Conservation (phyloP, 2,888 invertebrate genomes). For the Epistrophe eligans region DNA sequence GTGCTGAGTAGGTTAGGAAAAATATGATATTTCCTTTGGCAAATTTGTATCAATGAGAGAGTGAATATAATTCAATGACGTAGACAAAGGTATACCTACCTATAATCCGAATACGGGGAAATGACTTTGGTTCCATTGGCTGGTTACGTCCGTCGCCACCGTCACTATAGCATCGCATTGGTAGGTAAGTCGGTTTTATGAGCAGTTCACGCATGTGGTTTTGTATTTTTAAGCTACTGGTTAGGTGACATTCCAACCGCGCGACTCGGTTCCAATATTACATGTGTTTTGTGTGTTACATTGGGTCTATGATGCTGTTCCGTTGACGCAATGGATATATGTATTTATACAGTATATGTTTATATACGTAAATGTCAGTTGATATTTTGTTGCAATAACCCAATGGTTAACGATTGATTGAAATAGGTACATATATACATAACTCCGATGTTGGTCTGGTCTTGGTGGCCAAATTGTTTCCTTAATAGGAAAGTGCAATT, state of each 20-base stretch:
- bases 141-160: not conserved
- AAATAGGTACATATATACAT: not conserved
- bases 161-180: not conserved
- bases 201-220: conserved; percentile 62
- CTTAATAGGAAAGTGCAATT: conserved; percentile 34
- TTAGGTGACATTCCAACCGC: conserved; percentile 56
- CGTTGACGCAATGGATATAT: conserved; percentile 44
- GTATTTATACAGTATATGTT: too few species aligned
- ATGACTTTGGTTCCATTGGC: conserved; percentile 40
- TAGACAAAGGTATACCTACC: conserved; percentile 5
- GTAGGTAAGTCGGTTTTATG: conserved; percentile 5
- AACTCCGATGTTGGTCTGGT: not conserved
- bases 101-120: conserved; percentile 19
- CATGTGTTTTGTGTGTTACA: conserved; percentile 43
- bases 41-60: conserved; percentile 49
- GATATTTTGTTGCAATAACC: conserved; percentile 46
- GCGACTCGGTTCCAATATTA: conserved; percentile 25
- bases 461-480: conserved; percentile 27
- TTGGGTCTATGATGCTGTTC: not conserved
- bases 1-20: conserved; percentile 24
- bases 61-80: conserved; percentile 39
- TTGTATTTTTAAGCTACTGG: conserved; percentile 44
- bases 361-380: conserved; percentile 39
- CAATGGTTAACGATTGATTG: conserved; percentile 33
- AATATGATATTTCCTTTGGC: conserved; percentile 66